These are phyloP conservation scores for Halcyon malimbica DNA, from an alignment of 2,113 vertebrate genomes.

Conservation along the genomic window DNA sequence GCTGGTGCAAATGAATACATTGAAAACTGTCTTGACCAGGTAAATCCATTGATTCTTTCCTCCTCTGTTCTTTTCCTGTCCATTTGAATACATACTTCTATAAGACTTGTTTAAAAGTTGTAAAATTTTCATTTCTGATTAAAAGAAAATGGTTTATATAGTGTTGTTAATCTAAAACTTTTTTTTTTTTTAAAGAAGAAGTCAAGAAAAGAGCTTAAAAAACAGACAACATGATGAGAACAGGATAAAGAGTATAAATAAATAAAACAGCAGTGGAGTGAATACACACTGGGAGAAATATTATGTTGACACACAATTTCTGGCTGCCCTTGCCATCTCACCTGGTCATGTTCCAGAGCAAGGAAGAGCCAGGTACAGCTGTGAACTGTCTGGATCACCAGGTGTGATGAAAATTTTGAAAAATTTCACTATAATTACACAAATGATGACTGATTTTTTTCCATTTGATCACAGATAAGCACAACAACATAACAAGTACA, in stretches of 20 bases:
- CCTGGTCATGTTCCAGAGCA: background rate
- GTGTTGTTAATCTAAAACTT: background rate
- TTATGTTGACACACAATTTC: background rate
- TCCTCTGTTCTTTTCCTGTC: background rate
- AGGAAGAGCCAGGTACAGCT: background rate
- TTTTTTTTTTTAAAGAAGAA: background rate
- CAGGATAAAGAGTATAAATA: background rate
- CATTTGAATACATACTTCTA: background rate
- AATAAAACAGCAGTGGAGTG: background rate
- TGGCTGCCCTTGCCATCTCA: background rate
- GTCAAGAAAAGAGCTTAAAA: background rate
- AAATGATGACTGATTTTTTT: background rate
- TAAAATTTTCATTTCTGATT: background rate
- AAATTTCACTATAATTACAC: background rate
- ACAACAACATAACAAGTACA: background rate
- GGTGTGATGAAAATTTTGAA: background rate
- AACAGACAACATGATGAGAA: background rate
- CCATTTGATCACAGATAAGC: background rate
- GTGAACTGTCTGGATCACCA: background rate
- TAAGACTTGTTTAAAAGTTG: background rate
- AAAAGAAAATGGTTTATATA: background rate
- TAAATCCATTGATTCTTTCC: background rate
- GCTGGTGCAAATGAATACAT: background rate
- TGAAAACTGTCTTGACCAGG: background rate
- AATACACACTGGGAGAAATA: background rate